Evolutionary conservation across 2,888 invertebrate genomes (phyloP), one percentile per base, ranked within the genome.

Genomic region (Lasius fuliginosus): DNA sequence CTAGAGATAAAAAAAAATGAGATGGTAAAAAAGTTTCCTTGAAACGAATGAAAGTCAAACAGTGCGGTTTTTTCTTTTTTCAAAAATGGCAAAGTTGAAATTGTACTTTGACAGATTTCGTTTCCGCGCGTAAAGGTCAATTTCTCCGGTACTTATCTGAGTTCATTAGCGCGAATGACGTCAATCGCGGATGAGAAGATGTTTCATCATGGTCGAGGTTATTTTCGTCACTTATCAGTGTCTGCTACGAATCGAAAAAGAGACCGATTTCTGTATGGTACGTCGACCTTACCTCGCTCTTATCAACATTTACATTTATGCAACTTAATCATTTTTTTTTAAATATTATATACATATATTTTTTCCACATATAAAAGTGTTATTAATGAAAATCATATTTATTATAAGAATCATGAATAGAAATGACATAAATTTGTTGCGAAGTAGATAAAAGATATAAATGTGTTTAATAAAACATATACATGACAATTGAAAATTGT

Each of bases 151-250:
- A 15, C 56, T 77, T 53, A 68, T 68, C 30, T 15, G 42, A 53
- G 12, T 69, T 58, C 40, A 6, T 79, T 58, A 79, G n/a, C 23
- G 40, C 30, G 42, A 79, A 79, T 23, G 69, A 79, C 42, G 40
- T 4, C 36, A 56, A 8, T 40, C 2, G 8, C n/a, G 30, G 9
- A 58, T 15, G 30, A 56, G 40, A 58, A 27, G 4, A 67, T 18
- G n/a, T 68, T 58, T 79, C 42, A 58, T 79, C 58, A 42, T 46
- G 42, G n/a, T 30, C 42, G 8, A 68, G 30, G 40, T 67, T 77
- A 77, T 79, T 69, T 68, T 58, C 23, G 56, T 68, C 40, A 42
- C n/a, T 58, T 67, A 67, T 67, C 68, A 53, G 9, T 40, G 30
- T 77, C 30, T 67, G 56, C 12, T 8, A 40, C 18, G 30, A 79